phyloP scores from a whole-genome alignment of 2,888 invertebrate species.

The Heliconius hortense region DNA sequence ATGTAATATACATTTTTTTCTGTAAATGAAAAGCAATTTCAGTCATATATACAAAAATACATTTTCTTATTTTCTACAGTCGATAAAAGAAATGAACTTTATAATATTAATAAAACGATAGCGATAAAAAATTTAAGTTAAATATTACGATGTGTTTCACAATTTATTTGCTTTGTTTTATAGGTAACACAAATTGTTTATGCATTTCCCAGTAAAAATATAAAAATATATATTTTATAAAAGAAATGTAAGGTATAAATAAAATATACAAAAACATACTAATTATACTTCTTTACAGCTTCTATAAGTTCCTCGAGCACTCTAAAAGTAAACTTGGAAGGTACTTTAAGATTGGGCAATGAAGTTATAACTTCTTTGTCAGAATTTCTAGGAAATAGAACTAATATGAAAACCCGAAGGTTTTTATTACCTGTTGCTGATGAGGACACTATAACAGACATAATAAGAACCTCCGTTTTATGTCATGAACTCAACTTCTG shows the following conservation, averaged over 20 bases:
- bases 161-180: constrained; percentile 1
- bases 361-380: constrained; percentile 60
- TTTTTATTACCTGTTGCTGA: constrained; percentile 42
- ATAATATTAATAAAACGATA: constrained; percentile 1
- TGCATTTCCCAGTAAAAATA: not conserved
- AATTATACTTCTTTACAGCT: constrained; percentile 1
- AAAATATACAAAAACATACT: not conserved
- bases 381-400: constrained; percentile 47
- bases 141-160: constrained; percentile 7
- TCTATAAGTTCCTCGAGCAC: not conserved
- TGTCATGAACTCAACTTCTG: constrained; percentile 60
- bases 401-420: constrained; percentile 44
- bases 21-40: not conserved
- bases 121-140: not conserved
- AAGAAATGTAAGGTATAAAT: not conserved
- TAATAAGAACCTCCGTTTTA: constrained; percentile 52
- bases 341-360: constrained; percentile 61
- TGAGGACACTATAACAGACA: constrained; percentile 49
- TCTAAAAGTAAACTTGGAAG: constrained; percentile 50
- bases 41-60: not conserved
- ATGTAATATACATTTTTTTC: too few relatives aligned
- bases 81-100: not conserved
- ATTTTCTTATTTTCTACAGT: constrained; percentile 7
- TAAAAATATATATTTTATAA: not conserved
- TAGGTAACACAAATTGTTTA: not conserved